Conservation (phyloP, 2,113 vertebrate species). For the Cavia porcellus region DNA sequence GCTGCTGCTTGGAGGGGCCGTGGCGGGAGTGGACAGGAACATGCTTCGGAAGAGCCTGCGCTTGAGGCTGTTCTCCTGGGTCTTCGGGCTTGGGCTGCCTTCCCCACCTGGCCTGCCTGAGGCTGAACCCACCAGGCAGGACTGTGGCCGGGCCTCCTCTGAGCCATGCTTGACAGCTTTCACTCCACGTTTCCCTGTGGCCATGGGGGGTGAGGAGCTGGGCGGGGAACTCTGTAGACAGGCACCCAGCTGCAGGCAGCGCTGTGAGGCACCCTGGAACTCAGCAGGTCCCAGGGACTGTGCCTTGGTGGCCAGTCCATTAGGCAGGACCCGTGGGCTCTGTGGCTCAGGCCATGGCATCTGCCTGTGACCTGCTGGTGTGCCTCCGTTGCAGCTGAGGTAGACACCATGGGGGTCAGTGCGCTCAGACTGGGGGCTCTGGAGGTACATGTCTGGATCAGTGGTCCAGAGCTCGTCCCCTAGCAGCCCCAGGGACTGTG, state of each 20-base stretch:
- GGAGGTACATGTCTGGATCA: slow-evolving; percentile 90
- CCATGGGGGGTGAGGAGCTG: neutral
- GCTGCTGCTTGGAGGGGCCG: neutral
- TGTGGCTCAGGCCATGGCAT: slow-evolving; percentile 93
- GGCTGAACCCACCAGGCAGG: slow-evolving; percentile 90
- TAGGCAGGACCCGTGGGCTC: slow-evolving; percentile 90
- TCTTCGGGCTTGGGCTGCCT: slow-evolving; percentile 88
- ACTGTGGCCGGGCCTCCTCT: slow-evolving; percentile 90
- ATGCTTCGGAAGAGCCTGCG: slow-evolving; percentile 86
- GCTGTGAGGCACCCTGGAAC: slow-evolving; percentile 84
- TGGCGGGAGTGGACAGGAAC: slow-evolving; percentile 82
- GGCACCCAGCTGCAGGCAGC: slow-evolving; percentile 80
- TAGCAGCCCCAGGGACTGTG: slow-evolving; percentile 95
- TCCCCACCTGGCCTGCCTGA: slow-evolving; percentile 84
- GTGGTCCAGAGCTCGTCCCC: slow-evolving; percentile 92
- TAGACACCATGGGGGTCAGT: slow-evolving; percentile 89
- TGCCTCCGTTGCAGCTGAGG: slow-evolving; percentile 92
- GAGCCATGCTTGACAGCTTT: slow-evolving; percentile 86
- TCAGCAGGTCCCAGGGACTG: slow-evolving; percentile 92
- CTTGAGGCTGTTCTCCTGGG: slow-evolving; percentile 88
- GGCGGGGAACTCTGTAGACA: slow-evolving; percentile 80
- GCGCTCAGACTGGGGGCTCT: slow-evolving; percentile 92
- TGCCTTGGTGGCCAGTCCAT: slow-evolving; percentile 93
- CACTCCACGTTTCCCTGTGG: slow-evolving; percentile 77
- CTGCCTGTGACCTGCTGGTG: slow-evolving; percentile 91